phyloP scores from a whole-genome alignment of 1,140 invertebrate species.

The Akabosia matsudoensis region DNA sequence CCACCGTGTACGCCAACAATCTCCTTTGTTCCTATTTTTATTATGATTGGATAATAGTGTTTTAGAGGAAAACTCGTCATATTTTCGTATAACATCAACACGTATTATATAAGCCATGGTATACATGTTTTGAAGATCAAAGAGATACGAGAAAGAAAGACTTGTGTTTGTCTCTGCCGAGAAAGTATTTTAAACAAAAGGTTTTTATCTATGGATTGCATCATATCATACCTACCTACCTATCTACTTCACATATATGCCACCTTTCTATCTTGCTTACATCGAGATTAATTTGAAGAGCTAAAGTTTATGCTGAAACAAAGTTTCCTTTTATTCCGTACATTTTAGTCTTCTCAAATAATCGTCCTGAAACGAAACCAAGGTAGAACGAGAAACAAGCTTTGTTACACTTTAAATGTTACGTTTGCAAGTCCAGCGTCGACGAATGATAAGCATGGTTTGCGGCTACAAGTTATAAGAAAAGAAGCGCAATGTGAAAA shows the following conservation, averaged over 20 bases:
- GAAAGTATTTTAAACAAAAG: background rate
- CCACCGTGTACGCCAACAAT: background rate
- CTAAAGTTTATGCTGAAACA: background rate
- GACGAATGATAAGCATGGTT: too few relatives aligned
- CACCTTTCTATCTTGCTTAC: background rate
- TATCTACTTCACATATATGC: background rate
- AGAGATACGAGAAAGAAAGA: background rate
- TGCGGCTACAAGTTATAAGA: too few relatives aligned
- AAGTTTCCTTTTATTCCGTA: background rate
- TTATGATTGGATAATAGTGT: slow-evolving; percentile 6
- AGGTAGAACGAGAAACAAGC: too few relatives aligned
- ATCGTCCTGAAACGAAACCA: too few relatives aligned
- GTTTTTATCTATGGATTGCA: background rate
- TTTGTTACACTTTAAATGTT: too few relatives aligned
- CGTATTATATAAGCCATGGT: too few relatives aligned
- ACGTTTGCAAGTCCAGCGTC: too few relatives aligned
- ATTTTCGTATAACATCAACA: too few relatives aligned
- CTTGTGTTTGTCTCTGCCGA: background rate
- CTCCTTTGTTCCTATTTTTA: slow-evolving; percentile 1
- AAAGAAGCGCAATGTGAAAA: background rate
- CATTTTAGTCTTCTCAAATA: too few relatives aligned
- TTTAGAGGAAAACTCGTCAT: background rate
- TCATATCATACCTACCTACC: background rate
- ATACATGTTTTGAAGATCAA: too few relatives aligned
- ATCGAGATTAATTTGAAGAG: slow-evolving; percentile 17